Evolutionary conservation across 2,113 vertebrate species (phyloP), one percentile per base, ranked within the genome.

Genomic region (Chloebia gouldiae): DNA sequence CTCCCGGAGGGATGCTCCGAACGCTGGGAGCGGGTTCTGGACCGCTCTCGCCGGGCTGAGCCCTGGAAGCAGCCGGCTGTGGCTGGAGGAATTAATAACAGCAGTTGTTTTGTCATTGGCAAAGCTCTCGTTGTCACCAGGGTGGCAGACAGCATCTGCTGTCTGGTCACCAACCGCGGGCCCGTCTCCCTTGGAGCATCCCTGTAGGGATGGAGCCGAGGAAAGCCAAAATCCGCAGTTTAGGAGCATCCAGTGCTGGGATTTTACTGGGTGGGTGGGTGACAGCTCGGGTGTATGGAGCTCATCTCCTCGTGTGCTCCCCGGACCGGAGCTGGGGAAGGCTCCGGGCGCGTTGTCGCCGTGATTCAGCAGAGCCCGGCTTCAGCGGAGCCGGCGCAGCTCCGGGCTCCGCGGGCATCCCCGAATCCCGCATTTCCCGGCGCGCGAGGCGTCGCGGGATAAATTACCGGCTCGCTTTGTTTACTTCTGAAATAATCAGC

Each of bases 61-160:
- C 1, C 12, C 72, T 11, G 59, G 24, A 6, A 53, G 87, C 87
- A 44, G 80, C 33, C 24, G 64, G 73, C 69, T 65, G 86, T 0
- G 88, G 66, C 80, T 21, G 87, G 15, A 47, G 59, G 81, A 73
- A 61, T 81, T 53, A 10, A 20, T 31, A 33, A 13, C 81, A 57
- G 90, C 68, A 9, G 77, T 70, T 83, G 92, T 83, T 91, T 88
- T 94, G 90, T 94, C 81, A 9, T 7, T 1, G 68, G 81, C 31
- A 0, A 14, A 81, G 90, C 75, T 53, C 16, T 72, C 0, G 53
- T 81, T n/a, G 90, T 86, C 95, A 56, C 90, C 76, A 18, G 53
- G 89, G 89, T 3, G 75, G 86, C 93, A 85, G 90, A 85, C 78
- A 4, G 91, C 94, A 91, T 80, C 92, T 91, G 86, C 90, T 56